Evolutionary conservation across 2,797 vertebrate species (phyloP).

Genomic region (Pangasius larnaudii): DNA sequence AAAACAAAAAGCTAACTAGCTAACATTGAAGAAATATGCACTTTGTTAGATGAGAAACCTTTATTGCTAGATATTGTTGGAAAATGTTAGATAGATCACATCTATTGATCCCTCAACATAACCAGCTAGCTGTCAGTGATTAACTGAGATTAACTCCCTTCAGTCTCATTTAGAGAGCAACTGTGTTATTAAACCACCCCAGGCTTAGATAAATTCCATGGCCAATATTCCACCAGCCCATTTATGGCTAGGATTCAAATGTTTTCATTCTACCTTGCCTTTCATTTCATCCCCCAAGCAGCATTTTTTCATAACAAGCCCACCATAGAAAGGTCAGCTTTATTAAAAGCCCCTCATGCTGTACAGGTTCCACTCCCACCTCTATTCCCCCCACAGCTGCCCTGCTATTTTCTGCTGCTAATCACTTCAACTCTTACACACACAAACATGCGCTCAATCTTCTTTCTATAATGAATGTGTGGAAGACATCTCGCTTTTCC

Average conservation of each 20-base stretch:
- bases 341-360: conserved; percentile 53
- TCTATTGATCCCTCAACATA: neutral
- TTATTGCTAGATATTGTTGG: too few relatives aligned
- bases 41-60: neutral
- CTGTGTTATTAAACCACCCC: conserved; percentile 16
- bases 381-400: conserved; percentile 37
- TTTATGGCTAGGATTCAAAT: conserved; percentile 36
- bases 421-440: conserved; percentile 52
- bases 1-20: neutral
- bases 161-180: neutral
- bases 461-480: conserved; percentile 59
- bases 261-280: conserved; percentile 38
- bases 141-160: neutral
- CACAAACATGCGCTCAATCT: conserved; percentile 32
- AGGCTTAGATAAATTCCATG: conserved; percentile 19
- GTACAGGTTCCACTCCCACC: conserved; percentile 16
- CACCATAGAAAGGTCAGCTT: conserved; percentile 60
- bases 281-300: conserved; percentile 45
- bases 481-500: conserved; percentile 32
- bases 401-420: conserved; percentile 57
- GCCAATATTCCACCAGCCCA: neutral
- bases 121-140: neutral
- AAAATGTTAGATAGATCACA: neutral
- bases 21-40: neutral
- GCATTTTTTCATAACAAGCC: conserved; percentile 56